A percentile compares a stretch with the other conserved stretches of the same genome.
Evolutionary conservation across 2,113 vertebrate species (phyloP).

Genomic region (Embiotoca jacksoni): DNA sequence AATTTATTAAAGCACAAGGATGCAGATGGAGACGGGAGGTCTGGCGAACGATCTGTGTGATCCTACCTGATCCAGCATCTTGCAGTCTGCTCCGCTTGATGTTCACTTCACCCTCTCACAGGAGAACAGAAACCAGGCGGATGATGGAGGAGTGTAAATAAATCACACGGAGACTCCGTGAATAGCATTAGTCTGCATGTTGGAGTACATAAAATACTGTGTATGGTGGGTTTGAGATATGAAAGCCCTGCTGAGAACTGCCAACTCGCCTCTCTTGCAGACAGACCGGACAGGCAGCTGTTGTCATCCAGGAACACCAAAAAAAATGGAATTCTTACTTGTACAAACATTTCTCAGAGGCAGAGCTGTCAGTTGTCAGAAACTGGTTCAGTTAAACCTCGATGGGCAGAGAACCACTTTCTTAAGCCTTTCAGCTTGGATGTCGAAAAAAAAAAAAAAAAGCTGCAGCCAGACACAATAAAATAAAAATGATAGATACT

Average conservation of each 20-base stretch:
- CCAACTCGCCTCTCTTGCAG: constrained; percentile 13
- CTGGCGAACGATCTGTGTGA: background rate
- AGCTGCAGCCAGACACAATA: constrained; percentile 1
- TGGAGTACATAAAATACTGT: background rate
- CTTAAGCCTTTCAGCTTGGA: constrained; percentile 16
- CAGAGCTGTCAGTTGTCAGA: constrained; percentile 44
- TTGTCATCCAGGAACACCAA: constrained; percentile 45
- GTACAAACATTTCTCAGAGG: constrained; percentile 45
- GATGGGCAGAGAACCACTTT: constrained; percentile 23
- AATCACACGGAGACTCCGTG: constrained; percentile 30
- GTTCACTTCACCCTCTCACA: constrained; percentile 37
- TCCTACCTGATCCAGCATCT: constrained; percentile 30
- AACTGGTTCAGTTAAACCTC: constrained; percentile 47
- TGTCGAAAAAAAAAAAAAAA: constrained; percentile 4
- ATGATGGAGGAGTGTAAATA: constrained; percentile 30
- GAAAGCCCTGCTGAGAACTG: constrained; percentile 35
- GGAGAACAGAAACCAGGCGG: constrained; percentile 18
- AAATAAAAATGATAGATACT: background rate
- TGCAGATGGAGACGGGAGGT: background rate
- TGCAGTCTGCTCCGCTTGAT: constrained; percentile 22
- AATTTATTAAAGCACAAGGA: constrained; percentile 15
- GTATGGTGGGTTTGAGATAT: constrained; percentile 16
- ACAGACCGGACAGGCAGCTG: constrained; percentile 29
- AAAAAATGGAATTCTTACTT: constrained; percentile 46
- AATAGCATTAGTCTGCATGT: constrained; percentile 18